Conservation (phyloP, 2,797 vertebrate species). For the Acestrorhynchus altus region DNA sequence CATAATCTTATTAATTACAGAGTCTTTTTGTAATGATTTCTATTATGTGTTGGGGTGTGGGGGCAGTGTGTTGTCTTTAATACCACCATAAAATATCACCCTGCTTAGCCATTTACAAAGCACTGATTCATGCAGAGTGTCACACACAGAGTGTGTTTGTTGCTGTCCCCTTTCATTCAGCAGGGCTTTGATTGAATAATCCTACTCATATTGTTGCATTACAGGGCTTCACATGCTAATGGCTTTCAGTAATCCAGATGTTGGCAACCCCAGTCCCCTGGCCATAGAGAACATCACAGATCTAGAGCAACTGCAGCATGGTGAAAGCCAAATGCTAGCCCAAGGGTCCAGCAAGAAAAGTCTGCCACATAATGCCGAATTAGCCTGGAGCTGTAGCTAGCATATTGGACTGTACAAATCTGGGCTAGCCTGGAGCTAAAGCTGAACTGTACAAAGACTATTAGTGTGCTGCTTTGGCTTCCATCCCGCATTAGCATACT, state of each 20-base stretch:
- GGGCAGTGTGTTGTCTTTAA: constrained; percentile 54
- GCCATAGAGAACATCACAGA: constrained; percentile 24
- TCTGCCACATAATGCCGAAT: neutral
- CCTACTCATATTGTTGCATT: constrained; percentile 56
- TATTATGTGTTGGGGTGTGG: neutral
- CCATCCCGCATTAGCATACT: neutral
- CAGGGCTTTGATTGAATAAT: constrained; percentile 69
- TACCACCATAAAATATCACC: constrained; percentile 63
- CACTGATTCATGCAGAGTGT: constrained; percentile 50
- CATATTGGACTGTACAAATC: neutral
- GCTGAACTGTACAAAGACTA: neutral
- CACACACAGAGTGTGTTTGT: constrained; percentile 49
- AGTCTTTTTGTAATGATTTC: constrained; percentile 58
- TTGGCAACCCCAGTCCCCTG: constrained; percentile 28
- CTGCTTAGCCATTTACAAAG: constrained; percentile 54
- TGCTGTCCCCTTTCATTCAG: constrained; percentile 62
- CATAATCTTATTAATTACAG: constrained; percentile 66
- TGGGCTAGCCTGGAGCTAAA: neutral
- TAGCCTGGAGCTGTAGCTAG: neutral
- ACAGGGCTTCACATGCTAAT: constrained; percentile 43
- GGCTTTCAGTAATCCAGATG: constrained; percentile 53
- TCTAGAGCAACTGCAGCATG: neutral
- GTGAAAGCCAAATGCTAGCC: constrained; percentile 1
- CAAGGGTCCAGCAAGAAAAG: neutral
- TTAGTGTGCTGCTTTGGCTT: neutral